Base-by-base conservation (phyloP, 2,888 invertebrate species). In the Anticlea derivata region DNA sequence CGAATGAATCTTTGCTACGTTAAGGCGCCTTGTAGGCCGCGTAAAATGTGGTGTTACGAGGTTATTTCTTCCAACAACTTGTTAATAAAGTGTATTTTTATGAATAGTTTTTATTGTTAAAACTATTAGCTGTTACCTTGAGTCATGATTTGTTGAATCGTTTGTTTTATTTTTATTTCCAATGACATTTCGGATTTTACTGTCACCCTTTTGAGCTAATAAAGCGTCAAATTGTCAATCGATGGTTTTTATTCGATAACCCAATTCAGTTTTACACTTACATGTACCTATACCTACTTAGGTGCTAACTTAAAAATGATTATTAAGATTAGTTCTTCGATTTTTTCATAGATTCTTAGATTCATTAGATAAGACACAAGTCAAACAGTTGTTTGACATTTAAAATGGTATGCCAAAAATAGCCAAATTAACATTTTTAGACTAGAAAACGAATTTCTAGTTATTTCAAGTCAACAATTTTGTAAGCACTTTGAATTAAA, bases 91-190 rank as follows among this genome's bases (percentile, higher is more conserved):
- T 80, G 78, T 86, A 86, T 81, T 86, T 83, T 81, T 86, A 86
- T 82, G 75, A 61, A 75, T 86, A 82, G 85, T 86, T 88, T 87
- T 86, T 79, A 75, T 78, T 83, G 83, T 87, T 87, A 82, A 86
- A 88, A 86, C 88, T 87, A 83, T 83, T 75, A 75, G 74, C 84
- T 84, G 86, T 90, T 90, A 89, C 87, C 86, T 84, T 86, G 84
- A 88, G 89, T 89, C 89, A 88, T 84, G 81, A 86, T 84, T 89
- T 89, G 89, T 89, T 90, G 68, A 88, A 86, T 85, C 80, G 85
- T 88, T 89, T 87, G 84, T 87, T 86, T 87, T 86, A 85, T 81
- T 86, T 77, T 86, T 80, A 83, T 85, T 86, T 85, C 74, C 80
- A 86, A 86, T 86, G 86, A 86, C 85, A 87, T 86, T 83, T 75